Evolutionary conservation across 2,797 vertebrate species (phyloP).

Genomic region (Phaenicophaeus curvirostris): DNA sequence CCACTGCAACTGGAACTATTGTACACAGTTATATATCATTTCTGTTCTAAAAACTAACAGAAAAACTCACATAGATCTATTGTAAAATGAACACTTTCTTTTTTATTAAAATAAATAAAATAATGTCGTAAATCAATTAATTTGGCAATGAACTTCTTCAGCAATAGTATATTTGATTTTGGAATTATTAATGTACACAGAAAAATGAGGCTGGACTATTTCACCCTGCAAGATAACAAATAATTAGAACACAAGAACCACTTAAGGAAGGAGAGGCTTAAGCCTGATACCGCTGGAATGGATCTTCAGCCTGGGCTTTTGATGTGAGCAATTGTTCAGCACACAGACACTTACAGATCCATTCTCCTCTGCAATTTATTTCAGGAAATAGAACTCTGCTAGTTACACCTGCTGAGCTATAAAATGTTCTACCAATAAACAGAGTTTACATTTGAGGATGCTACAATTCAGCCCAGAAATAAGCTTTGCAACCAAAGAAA

Average conservation of each 20-base stretch:
- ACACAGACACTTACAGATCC: neutral
- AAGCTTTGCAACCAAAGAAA: neutral
- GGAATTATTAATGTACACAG: neutral
- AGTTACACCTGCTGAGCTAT: constrained; percentile 41
- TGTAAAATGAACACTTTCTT: neutral
- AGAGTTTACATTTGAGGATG: neutral
- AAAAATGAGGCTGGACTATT: neutral
- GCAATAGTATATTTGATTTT: neutral
- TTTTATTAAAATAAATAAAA: neutral
- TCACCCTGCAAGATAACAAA: neutral
- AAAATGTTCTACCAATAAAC: constrained; percentile 12
- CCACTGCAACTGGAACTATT: neutral
- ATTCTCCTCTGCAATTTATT: constrained; percentile 41
- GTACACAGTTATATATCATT: fast-evolving
- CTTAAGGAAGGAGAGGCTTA: neutral
- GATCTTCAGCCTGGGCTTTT: neutral
- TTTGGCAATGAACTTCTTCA: neutral
- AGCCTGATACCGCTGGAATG: neutral
- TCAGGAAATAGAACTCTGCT: constrained; percentile 40
- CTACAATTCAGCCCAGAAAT: constrained; percentile 1
- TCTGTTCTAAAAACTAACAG: neutral
- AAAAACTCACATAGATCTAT: neutral
- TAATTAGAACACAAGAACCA: neutral
- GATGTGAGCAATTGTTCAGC: neutral
- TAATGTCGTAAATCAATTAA: neutral